A percentile compares a stretch with the other conserved stretches of the same genome.
Conservation (phyloP, 2,113 vertebrate genomes). For the Dicerorhinus sumatrensis region DNA sequence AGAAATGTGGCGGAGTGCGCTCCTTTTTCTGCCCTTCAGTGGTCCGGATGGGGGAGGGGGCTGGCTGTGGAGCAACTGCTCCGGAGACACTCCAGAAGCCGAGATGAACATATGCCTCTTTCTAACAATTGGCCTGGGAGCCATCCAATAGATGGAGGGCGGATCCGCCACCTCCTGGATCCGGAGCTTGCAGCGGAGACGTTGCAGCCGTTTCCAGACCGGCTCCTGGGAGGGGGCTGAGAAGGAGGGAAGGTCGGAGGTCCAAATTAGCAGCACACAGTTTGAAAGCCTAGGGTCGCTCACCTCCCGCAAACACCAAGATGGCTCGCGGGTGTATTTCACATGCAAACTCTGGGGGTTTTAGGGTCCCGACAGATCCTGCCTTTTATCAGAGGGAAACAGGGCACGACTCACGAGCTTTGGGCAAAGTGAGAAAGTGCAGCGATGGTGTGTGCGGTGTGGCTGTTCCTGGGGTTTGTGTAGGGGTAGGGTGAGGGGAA, state of each 20-base stretch:
- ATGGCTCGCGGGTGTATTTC: background rate
- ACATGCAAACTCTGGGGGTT: background rate
- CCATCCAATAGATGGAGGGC: conserved; percentile 78
- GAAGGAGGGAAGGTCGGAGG: background rate
- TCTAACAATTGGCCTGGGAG: conserved; percentile 80
- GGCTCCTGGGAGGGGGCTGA: background rate
- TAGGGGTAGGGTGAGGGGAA: conserved; percentile 82
- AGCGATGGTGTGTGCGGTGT: conserved; percentile 85
- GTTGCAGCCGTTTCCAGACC: background rate
- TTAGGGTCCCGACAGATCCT: background rate
- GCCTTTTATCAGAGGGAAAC: background rate
- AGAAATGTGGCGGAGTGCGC: conserved; percentile 54
- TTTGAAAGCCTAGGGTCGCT: background rate
- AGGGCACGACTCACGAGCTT: background rate
- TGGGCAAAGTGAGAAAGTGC: conserved; percentile 81
- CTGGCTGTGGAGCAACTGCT: conserved; percentile 80
- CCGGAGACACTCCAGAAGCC: conserved; percentile 78
- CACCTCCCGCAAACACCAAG: background rate
- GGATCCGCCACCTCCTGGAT: conserved; percentile 64
- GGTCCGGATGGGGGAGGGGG: conserved; percentile 75
- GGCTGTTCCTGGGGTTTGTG: conserved; percentile 87
- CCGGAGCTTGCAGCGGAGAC: conserved; percentile 62
- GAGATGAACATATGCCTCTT: conserved; percentile 80
- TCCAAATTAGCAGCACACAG: background rate
- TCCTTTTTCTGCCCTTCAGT: conserved; percentile 74